A percentile compares a stretch with the other conserved stretches of the same genome.
Conservation (phyloP, 2,888 invertebrate species). For the Pandemis heparana region DNA sequence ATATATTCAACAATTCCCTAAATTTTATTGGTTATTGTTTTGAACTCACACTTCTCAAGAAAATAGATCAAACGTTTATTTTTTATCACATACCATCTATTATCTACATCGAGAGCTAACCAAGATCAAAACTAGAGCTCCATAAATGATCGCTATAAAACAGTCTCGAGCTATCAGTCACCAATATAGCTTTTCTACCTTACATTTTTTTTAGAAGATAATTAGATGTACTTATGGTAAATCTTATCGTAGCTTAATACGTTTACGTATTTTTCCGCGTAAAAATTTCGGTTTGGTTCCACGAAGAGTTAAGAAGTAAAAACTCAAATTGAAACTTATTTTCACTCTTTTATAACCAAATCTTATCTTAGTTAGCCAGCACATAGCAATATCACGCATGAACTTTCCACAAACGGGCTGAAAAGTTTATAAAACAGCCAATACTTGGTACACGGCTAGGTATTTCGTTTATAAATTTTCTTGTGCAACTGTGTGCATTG, state of each 20-base stretch:
- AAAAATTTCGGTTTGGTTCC: slow-evolving; percentile 4
- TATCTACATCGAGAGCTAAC: neutral
- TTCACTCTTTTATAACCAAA: slow-evolving; percentile 1
- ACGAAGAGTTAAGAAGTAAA: neutral
- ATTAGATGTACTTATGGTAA: neutral
- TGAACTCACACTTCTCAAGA: slow-evolving; percentile 8
- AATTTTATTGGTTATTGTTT: neutral
- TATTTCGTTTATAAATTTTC: slow-evolving; percentile 26
- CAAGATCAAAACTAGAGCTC: slow-evolving; percentile 1
- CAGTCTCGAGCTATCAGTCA: neutral
- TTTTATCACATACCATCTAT: neutral
- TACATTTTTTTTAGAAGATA: neutral
- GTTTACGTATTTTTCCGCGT: neutral
- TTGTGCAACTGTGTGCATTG: slow-evolving; percentile 72
- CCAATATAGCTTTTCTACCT: neutral
- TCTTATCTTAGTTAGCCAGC: slow-evolving; percentile 10
- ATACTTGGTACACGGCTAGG: slow-evolving; percentile 22
- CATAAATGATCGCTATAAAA: neutral
- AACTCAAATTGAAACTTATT: neutral
- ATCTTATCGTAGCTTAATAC: slow-evolving; percentile 11
- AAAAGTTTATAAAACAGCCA: slow-evolving; percentile 10
- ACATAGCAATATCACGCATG: slow-evolving; percentile 7
- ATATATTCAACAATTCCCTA: no score
- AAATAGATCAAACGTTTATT: neutral
- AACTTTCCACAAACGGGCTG: slow-evolving; percentile 10